A percentile compares a stretch with the other conserved stretches of the same genome.
Conservation (phyloP, 2,888 invertebrate genomes). For the Gymnosoma rotundatum region DNA sequence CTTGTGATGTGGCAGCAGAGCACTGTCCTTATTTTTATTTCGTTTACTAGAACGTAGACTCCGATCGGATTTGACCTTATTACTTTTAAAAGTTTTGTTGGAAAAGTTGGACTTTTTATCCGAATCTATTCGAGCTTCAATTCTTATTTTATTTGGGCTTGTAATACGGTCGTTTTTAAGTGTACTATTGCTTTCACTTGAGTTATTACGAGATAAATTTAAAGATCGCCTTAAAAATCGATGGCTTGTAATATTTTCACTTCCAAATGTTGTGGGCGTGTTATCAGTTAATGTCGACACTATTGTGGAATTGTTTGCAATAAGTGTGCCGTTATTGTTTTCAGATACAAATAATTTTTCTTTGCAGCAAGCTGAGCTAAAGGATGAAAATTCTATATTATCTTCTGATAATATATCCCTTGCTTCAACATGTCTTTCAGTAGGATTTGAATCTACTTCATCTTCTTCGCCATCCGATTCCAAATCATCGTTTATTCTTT, state of each 20-base stretch:
- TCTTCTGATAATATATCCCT: neutral
- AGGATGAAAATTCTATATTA: neutral
- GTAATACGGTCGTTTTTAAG: slow-evolving; percentile 61
- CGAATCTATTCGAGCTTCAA: slow-evolving; percentile 75
- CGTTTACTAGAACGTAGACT: slow-evolving; percentile 60
- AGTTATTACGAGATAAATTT: slow-evolving; percentile 71
- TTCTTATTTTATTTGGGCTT: slow-evolving; percentile 74
- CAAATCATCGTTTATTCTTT: slow-evolving; percentile 61
- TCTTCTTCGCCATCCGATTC: slow-evolving; percentile 64
- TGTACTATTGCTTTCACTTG: slow-evolving; percentile 36
- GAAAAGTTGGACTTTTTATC: slow-evolving; percentile 69
- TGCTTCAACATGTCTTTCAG: slow-evolving; percentile 23
- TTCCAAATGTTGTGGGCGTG: slow-evolving; percentile 76
- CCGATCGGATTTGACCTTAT: slow-evolving; percentile 48
- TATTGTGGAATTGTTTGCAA: neutral
- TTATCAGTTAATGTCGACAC: slow-evolving; percentile 56
- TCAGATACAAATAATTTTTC: slow-evolving; percentile 18
- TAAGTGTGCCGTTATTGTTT: slow-evolving; percentile 4
- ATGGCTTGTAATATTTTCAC: slow-evolving; percentile 74
- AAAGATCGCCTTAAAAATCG: slow-evolving; percentile 75
- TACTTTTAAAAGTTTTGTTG: neutral
- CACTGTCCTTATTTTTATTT: slow-evolving; percentile 3
- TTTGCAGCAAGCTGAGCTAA: neutral
- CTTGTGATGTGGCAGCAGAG: neutral
- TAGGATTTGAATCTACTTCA: slow-evolving; percentile 29